Evolutionary conservation across 2,797 vertebrate genomes (phyloP).

Genomic region (Macropodus opercularis): DNA sequence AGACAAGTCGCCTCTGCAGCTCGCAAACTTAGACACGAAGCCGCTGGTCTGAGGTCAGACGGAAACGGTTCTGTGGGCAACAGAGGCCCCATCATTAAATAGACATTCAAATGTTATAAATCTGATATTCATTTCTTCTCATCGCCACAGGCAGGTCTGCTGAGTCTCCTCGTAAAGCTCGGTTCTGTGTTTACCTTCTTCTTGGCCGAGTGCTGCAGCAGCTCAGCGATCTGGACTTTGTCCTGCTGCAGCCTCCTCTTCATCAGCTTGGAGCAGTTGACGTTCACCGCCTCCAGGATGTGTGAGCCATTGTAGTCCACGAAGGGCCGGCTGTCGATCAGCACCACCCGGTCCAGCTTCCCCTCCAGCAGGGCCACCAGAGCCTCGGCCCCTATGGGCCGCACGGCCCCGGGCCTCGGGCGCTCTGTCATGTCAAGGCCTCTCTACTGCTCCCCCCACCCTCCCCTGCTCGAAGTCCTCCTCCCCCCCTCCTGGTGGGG

Average conservation of each 20-base stretch:
- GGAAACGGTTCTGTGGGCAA: no score
- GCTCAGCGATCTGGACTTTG: constrained; percentile 92
- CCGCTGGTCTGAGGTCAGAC: constrained; percentile 20
- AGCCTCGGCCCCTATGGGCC: constrained; percentile 83
- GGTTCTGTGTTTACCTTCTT: constrained; percentile 84
- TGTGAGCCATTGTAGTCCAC: constrained; percentile 94
- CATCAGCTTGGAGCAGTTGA: constrained; percentile 98
- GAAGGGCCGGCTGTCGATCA: constrained; percentile 95
- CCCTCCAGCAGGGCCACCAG: constrained; percentile 93
- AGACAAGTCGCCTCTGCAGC: constrained; percentile 13
- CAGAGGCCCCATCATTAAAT: no score
- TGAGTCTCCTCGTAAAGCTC: no score
- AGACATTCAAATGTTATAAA: no score
- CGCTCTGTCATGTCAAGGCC: constrained; percentile 42
- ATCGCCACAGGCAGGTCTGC: no score
- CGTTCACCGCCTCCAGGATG: constrained; percentile 94
- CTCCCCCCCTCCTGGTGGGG: constrained; percentile 21
- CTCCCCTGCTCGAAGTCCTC: constrained; percentile 13
- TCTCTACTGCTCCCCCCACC: constrained; percentile 11
- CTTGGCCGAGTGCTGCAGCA: constrained; percentile 94
- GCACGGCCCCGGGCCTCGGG: constrained; percentile 58
- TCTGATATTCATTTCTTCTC: no score
- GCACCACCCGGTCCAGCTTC: constrained; percentile 87
- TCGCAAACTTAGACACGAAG: no score
- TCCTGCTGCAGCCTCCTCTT: constrained; percentile 95